Percentiles rank a stretch among this genome's conserved stretches.
Evolutionary conservation across 2,113 vertebrate species (phyloP).

Genomic region (Cryptoleucopteryx plumbea): DNA sequence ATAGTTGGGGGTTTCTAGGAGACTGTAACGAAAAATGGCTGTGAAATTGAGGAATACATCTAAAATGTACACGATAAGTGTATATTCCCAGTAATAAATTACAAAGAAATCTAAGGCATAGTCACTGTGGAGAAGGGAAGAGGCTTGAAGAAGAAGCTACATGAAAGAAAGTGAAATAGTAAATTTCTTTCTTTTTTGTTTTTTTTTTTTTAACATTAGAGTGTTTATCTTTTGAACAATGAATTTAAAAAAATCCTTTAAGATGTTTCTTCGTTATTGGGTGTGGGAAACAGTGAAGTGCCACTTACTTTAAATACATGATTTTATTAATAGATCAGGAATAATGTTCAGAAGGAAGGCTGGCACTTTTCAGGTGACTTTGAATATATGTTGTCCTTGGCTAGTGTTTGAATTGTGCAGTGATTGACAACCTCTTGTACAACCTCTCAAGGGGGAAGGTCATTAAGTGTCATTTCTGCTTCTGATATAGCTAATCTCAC

Average conservation of each 20-base stretch:
- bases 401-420: not conserved
- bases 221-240: slow-evolving; percentile 4
- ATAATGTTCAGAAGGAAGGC: not conserved
- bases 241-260: not conserved
- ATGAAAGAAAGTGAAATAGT: not conserved
- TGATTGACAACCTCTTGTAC: not conserved
- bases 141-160: not conserved
- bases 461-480: not conserved
- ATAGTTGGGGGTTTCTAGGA: not conserved
- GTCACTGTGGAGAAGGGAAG: not conserved
- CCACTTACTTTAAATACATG: not conserved
- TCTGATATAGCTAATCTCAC: not conserved
- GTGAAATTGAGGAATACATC: not conserved
- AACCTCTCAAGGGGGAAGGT: not conserved
- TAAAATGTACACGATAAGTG: not conserved
- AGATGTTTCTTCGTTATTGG: slow-evolving; percentile 12
- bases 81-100: not conserved
- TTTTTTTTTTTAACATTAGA: not conserved
- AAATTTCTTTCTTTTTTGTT: not conserved
- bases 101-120: not conserved
- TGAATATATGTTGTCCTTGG: not conserved
- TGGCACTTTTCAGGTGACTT: not conserved
- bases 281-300: not conserved
- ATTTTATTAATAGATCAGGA: slow-evolving; percentile 22
- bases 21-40: not conserved